Percentiles rank a stretch among this genome's conserved stretches.
These are phyloP conservation scores for Pheosia tremula DNA, from an alignment of 2,888 invertebrate species.

Conservation along the genomic window DNA sequence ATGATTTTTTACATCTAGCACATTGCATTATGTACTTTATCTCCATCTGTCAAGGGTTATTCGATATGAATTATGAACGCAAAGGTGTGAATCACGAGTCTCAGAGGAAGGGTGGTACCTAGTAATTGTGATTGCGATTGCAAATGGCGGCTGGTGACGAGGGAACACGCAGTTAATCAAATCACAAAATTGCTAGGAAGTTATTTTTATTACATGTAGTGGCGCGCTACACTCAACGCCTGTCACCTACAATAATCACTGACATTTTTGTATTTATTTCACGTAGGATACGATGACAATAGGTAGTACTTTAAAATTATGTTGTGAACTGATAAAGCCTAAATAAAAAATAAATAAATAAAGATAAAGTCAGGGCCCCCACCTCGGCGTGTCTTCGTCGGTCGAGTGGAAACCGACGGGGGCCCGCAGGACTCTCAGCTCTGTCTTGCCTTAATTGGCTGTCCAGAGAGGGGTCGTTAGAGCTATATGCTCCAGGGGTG, in stretches of 20 bases:
- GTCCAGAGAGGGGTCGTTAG: no score
- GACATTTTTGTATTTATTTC: background rate
- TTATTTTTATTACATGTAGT: conserved; percentile 41
- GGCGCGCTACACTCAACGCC: background rate
- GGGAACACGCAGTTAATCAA: conserved; percentile 69
- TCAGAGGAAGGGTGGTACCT: conserved; percentile 53
- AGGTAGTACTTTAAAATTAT: no score
- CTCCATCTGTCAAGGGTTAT: conserved; percentile 8
- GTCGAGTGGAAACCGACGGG: no score
- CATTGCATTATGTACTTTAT: conserved; percentile 50
- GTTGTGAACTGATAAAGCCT: no score
- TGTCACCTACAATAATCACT: background rate
- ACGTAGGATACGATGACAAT: background rate
- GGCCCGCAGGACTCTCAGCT: no score
- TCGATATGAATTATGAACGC: background rate
- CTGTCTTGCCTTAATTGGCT: no score
- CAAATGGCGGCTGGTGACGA: conserved; percentile 68
- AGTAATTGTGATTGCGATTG: conserved; percentile 76
- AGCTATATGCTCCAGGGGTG: no score
- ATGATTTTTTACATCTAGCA: conserved; percentile 12
- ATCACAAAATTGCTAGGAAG: conserved; percentile 55
- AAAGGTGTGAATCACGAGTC: conserved; percentile 22
- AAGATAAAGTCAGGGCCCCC: no score
- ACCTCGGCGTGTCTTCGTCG: no score
- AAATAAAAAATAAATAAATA: no score